Evolutionary conservation across 2,888 invertebrate species (phyloP).

Genomic region (Leptinotarsa haldemani): DNA sequence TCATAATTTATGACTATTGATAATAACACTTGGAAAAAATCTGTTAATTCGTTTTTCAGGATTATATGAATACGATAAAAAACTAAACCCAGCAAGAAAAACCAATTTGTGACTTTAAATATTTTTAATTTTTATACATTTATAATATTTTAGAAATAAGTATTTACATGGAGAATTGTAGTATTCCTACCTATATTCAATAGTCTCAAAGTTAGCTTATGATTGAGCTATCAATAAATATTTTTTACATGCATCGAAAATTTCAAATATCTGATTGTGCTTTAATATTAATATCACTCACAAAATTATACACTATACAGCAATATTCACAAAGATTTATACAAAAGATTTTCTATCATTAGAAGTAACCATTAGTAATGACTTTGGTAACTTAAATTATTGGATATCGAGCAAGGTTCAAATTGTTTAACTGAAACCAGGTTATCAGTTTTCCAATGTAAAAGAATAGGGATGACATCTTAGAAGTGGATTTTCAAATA

Average conservation of each 20-base stretch:
- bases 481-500: too few relatives aligned
- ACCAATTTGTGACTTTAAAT: too few relatives aligned
- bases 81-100: too few relatives aligned
- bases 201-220: conserved; percentile 3
- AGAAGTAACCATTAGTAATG: background rate
- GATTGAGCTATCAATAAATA: background rate
- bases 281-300: conserved; percentile 35
- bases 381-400: background rate
- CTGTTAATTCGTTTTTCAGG: too few relatives aligned
- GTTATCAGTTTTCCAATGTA: too few relatives aligned
- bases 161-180: conserved; percentile 25
- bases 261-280: conserved; percentile 34
- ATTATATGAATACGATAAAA: too few relatives aligned
- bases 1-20: too few relatives aligned
- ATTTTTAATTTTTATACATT: background rate
- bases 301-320: conserved; percentile 35
- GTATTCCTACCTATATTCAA: background rate
- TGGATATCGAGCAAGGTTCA: too few relatives aligned
- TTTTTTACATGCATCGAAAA: conserved; percentile 4
- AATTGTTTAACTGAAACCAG: background rate
- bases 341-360: conserved; percentile 12
- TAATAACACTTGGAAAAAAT: too few relatives aligned
- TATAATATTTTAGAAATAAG: conserved; percentile 5
- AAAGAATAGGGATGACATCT: too few relatives aligned
- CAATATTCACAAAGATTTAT: conserved; percentile 33